A percentile compares a stretch with the other conserved stretches of the same genome.
Conservation (phyloP, 2,113 vertebrate species). For the Ovis aries region ARS-UI_Ramb_v3.0 NC_056055.1:238960001-238960500, state of each 20-base stretch:
- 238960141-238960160: not conserved
- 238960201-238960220: not conserved
- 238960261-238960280: not conserved
- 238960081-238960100: not conserved
- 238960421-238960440: not conserved
- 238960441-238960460: not conserved
- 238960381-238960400: not conserved
- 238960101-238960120: not conserved
- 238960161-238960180: not conserved
- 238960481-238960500: not conserved
- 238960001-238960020: not conserved
- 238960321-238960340: conserved; percentile 48
- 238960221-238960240: not conserved
- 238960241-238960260: not conserved
- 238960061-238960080: not conserved
- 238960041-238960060: not conserved
- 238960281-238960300: conserved; percentile 34
- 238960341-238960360: not conserved
- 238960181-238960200: not conserved
- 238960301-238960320: conserved; percentile 52
- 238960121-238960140: not conserved
- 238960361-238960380: not conserved
- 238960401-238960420: not conserved
- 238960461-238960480: not conserved
- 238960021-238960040: not conserved